phyloP scores from a whole-genome alignment of 1,140 invertebrate genomes.

The Tribolium madens region DNA sequence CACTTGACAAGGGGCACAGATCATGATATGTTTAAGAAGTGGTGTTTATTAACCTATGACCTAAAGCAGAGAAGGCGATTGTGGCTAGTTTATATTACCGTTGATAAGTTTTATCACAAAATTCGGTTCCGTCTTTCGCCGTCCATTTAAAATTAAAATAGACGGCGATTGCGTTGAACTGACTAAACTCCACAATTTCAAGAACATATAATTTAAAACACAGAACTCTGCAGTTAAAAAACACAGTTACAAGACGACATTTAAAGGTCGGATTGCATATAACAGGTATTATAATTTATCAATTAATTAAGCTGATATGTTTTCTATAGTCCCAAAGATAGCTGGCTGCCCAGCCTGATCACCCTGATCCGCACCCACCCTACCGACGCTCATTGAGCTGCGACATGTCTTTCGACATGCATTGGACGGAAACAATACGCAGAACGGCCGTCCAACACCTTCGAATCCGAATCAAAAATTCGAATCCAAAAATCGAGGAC shows the following conservation, averaged over 20 bases:
- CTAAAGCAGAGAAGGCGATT: slow-evolving; percentile 68
- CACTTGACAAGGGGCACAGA: slow-evolving; percentile 68
- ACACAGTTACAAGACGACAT: slow-evolving; percentile 64
- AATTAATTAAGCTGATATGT: slow-evolving; percentile 67
- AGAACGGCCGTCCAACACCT: slow-evolving; percentile 56
- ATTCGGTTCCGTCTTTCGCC: slow-evolving; percentile 46
- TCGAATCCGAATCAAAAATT: no score
- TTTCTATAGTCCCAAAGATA: slow-evolving; percentile 64
- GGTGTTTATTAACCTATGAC: slow-evolving; percentile 66
- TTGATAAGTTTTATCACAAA: slow-evolving; percentile 66
- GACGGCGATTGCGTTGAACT: background rate
- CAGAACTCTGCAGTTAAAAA: slow-evolving; percentile 57
- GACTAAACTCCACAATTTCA: slow-evolving; percentile 56
- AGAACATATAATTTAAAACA: slow-evolving; percentile 59
- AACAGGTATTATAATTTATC: slow-evolving; percentile 65
- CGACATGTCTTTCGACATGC: slow-evolving; percentile 60
- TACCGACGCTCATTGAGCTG: slow-evolving; percentile 63
- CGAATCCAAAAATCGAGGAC: no score
- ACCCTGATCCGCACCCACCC: slow-evolving; percentile 64
- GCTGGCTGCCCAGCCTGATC: slow-evolving; percentile 58
- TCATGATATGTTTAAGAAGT: slow-evolving; percentile 69
- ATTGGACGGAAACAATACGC: slow-evolving; percentile 66
- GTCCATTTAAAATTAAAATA: background rate
- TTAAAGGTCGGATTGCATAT: slow-evolving; percentile 67
- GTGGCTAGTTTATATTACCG: slow-evolving; percentile 66